Conservation (phyloP, 64 coral and sea anemone genomes). For the Stichodactyla helianthus region DNA sequence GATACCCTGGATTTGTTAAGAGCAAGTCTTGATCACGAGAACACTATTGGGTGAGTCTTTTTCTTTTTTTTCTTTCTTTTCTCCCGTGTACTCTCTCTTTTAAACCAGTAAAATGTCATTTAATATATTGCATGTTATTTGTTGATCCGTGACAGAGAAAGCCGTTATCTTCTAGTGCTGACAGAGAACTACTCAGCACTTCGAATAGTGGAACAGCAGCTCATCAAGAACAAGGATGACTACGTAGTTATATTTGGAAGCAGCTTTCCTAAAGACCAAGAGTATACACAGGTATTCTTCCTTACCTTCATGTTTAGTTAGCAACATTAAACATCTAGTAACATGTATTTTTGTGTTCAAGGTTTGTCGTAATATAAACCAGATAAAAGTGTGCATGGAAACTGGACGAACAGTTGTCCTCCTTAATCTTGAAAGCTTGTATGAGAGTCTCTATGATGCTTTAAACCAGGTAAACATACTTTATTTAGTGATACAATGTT, state of each 20-base stretch:
- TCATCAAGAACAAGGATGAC: constrained; percentile 55
- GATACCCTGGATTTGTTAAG: constrained; percentile 3
- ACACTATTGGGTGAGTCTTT: constrained; percentile 10
- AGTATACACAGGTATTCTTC: constrained; percentile 70
- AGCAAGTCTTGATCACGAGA: constrained; percentile 17
- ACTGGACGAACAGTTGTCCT: constrained; percentile 79
- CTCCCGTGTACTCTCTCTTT: too few species aligned
- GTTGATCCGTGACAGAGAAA: constrained; percentile 1
- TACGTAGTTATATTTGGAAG: constrained; percentile 83
- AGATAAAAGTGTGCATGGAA: constrained; percentile 91
- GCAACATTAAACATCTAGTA: neutral
- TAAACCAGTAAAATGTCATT: too few species aligned
- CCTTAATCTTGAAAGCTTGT: constrained; percentile 77
- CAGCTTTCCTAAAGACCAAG: constrained; percentile 83
- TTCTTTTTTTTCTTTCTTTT: too few species aligned
- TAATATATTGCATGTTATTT: too few species aligned
- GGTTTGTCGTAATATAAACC: constrained; percentile 83
- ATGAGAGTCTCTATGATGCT: constrained; percentile 83
- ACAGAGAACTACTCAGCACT: constrained; percentile 81
- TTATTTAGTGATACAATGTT: too few species aligned
- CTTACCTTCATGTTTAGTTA: neutral
- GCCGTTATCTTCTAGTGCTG: constrained; percentile 67
- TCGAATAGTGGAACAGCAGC: constrained; percentile 60
- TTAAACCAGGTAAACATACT: constrained; percentile 58
- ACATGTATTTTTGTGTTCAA: neutral